These are phyloP conservation scores for Sesia bembeciformis DNA, from an alignment of 2,888 invertebrate genomes.

Conservation along the genomic window DNA sequence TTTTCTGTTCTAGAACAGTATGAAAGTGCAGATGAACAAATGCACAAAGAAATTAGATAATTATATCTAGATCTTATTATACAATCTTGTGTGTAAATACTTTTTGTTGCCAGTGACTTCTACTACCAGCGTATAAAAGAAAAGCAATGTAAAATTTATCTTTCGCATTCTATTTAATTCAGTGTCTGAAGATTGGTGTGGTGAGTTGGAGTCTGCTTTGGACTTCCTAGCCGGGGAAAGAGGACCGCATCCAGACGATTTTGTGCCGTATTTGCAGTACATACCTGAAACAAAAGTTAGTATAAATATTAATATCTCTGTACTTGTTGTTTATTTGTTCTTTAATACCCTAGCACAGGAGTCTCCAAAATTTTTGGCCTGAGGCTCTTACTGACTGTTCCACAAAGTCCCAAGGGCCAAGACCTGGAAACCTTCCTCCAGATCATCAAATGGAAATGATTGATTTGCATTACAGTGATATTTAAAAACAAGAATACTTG, in stretches of 20 bases:
- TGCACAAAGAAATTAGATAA: too few species aligned
- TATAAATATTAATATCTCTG: constrained; percentile 7
- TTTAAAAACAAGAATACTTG: neutral
- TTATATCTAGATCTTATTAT: too few species aligned
- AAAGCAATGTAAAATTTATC: too few species aligned
- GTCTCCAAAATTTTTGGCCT: neutral
- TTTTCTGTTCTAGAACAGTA: too few species aligned
- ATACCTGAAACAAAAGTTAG: constrained; percentile 79
- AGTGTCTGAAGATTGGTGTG: constrained; percentile 82
- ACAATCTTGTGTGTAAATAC: too few species aligned
- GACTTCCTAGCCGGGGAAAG: constrained; percentile 89
- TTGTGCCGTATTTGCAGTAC: constrained; percentile 91
- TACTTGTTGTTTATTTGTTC: neutral
- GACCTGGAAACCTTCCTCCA: too few species aligned
- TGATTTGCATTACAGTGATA: neutral
- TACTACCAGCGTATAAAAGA: too few species aligned
- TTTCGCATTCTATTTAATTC: neutral
- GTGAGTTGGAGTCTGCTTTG: constrained; percentile 83
- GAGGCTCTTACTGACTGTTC: too few species aligned
- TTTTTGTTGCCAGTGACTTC: too few species aligned
- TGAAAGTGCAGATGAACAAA: too few species aligned
- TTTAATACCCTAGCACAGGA: neutral
- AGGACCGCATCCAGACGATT: constrained; percentile 87
- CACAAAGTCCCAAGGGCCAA: too few species aligned
- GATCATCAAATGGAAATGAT: too few species aligned